Base-by-base conservation (phyloP, 2,113 vertebrate species). In the Aspiorhynchus laticeps region DNA sequence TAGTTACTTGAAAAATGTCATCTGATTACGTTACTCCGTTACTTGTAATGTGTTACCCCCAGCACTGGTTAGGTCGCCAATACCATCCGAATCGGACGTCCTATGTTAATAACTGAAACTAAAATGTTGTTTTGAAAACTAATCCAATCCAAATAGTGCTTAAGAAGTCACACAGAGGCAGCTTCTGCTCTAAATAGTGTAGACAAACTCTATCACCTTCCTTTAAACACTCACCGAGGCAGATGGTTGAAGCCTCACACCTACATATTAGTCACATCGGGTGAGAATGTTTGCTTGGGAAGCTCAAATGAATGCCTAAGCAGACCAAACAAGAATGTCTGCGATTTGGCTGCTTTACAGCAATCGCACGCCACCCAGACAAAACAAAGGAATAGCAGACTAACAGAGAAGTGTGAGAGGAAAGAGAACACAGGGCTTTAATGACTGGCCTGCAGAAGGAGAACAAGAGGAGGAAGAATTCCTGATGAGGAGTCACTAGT, bases 361-460 rank as follows among this genome's bases (percentile, higher is more conserved):
- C 43, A 53, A 69, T 38, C 79, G 61, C 63, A 59, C 24, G 38
- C 69, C 41, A 75, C 65, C 24, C n/a, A 61, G 74, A 67, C 74
- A 86, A 89, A 83, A 91, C 65, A 87, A 90, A 90, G 51, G 74
- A 90, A 79, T 33, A 76, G 46, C 38, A 59, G 56, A 51, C 74
- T 38, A 76, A 51, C 41, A 71, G 76, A 80, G 78, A 41, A 78
- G 38, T 87, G 78, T 65, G 26, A n/a, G 85, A 90, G 75, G 38
- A 86, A 61, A 71, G n/a, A 85, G 71, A 91, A 90, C 90, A 91
- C 91, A 93, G 89, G 85, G 87, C 80, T 91, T 92, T 77, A 88
- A 88, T 90, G 91, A 91, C 89, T 89, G 81, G 77, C 89, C 90
- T 88, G 86, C 84, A 80, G 65, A 85, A 80, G 86, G n/a, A 53